Evolutionary conservation across 2,797 vertebrate genomes (phyloP).

Genomic region (Erethizon dorsatum): DNA sequence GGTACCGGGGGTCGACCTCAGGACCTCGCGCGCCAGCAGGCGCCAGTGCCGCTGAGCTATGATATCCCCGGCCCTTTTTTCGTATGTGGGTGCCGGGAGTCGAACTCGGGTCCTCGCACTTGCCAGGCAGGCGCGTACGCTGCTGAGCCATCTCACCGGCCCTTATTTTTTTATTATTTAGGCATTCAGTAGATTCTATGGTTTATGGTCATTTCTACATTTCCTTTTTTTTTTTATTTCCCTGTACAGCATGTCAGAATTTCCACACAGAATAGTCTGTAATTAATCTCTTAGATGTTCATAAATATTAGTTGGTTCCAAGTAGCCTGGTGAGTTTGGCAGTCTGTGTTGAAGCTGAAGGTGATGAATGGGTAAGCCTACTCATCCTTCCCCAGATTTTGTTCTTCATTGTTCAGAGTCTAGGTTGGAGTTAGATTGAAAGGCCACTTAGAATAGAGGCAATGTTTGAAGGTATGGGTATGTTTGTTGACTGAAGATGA

Average conservation of each 20-base stretch:
- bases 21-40: too few species aligned
- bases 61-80: too few species aligned
- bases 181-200: not conserved
- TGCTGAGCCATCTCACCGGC: too few species aligned
- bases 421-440: conserved; percentile 11
- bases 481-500: conserved; percentile 13
- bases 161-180: not conserved
- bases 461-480: not conserved
- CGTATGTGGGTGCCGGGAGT: too few species aligned
- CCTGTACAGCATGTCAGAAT: not conserved
- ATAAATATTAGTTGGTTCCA: conserved; percentile 13
- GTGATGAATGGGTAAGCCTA: not conserved
- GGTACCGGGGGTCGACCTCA: too few species aligned
- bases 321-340: not conserved
- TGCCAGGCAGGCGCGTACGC: too few species aligned
- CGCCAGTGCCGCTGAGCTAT: too few species aligned
- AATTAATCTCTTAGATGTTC: not conserved
- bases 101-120: too few species aligned
- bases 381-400: not conserved
- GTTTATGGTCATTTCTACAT: not conserved
- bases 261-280: not conserved
- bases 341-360: not conserved
- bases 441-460: not conserved
- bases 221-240: not conserved
- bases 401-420: not conserved